Evolutionary conservation across 2,797 vertebrate genomes (phyloP), one percentile per base, ranked within the genome.

Genomic region (Diplodus puntazzo): DNA sequence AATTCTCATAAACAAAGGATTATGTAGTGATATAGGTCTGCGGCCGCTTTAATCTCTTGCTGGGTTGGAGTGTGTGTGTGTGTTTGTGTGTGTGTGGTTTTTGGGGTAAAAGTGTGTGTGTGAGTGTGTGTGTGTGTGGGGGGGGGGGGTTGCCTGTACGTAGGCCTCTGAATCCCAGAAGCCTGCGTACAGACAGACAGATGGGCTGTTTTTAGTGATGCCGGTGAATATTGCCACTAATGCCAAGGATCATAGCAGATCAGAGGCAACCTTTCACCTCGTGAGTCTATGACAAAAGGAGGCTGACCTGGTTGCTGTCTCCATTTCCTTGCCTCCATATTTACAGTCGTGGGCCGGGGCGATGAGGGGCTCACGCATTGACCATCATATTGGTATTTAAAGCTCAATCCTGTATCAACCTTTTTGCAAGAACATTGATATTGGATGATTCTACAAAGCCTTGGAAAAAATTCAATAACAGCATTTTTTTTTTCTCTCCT

Each of bases 211-310:
- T 88, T 84, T 53, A 80, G 85, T 64, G 73, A 82, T 80, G 76
- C 61, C 83, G 77, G 77, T 79, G 76, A 81, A 88, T 89, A 86
- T 89, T 65, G 58, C 60, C 61, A 50, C 75, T 92, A 92, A 94
- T 91, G 59, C 89, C 12, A 25, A 23, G 89, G 88, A 89, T 94
- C 83, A 90, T 68, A 82, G 42, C 42, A 86, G 91, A 93, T 94
- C 89, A 92, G 87, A 81, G 61, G 11, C 58, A 27, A 78, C 82
- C 90, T 87, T 88, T 89, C 77, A 90, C 84, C 83, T 74, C 68
- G 11, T 23, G 66, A n/a, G 60, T 73, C 71, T 63, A 20, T 3
- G 64, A 79, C 79, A 84, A 85, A 87, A 79, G 54, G 52, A 86
- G 46, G 27, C 25, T 82, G 89, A 88, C 89, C 90, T 83, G 79